Conservation (phyloP, 2,113 vertebrate species). For the Eurystomus gularis region DNA sequence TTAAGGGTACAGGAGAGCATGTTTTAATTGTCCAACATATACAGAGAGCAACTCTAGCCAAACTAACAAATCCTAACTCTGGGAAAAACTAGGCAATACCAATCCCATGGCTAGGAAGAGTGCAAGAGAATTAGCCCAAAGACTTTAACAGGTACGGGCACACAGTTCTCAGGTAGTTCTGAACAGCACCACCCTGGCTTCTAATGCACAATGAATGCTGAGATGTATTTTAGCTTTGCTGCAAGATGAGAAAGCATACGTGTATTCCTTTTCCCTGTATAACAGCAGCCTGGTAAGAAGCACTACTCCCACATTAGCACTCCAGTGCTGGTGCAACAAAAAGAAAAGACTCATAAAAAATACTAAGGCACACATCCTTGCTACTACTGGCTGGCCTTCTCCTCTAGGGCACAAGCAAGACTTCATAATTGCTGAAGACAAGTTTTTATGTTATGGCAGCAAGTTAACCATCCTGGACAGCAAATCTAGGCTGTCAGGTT, state of each 20-base stretch:
- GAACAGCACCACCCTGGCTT: neutral
- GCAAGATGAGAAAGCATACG: neutral
- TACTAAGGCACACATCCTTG: neutral
- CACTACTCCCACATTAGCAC: neutral
- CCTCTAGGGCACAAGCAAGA: slow-evolving; percentile 18
- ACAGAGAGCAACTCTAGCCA: neutral
- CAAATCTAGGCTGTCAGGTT: neutral
- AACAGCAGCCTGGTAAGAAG: neutral
- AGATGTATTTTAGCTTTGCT: neutral
- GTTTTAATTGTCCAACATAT: neutral
- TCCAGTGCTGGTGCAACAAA: neutral
- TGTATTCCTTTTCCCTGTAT: neutral
- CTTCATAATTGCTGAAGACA: neutral
- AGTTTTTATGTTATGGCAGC: neutral
- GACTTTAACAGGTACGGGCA: neutral
- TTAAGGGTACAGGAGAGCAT: neutral
- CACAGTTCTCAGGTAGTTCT: neutral
- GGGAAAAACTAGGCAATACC: neutral
- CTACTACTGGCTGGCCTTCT: neutral
- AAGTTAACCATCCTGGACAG: neutral
- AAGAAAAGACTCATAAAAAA: neutral
- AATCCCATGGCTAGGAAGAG: neutral
- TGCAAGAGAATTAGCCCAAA: neutral
- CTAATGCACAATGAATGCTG: neutral
- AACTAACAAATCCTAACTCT: too few species aligned